Evolutionary conservation across 2,113 vertebrate species (phyloP).

Genomic region (Narcine bancroftii): DNA sequence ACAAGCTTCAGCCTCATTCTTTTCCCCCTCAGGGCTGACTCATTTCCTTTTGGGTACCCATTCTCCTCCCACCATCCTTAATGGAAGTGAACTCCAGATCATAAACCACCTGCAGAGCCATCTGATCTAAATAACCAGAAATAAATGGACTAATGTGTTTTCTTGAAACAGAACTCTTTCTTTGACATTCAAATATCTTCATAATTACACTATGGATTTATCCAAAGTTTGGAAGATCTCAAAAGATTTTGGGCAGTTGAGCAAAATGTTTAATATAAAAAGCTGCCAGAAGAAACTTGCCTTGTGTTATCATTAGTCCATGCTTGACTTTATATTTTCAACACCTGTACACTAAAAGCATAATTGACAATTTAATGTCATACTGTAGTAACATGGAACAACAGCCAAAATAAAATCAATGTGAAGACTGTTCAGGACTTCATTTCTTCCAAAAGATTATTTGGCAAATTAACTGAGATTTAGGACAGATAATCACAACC

Average conservation of each 20-base stretch:
- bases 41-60: too few relatives aligned
- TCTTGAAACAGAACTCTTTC: too few relatives aligned
- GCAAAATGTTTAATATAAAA: not conserved
- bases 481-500: too few relatives aligned
- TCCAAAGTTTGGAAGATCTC: not conserved
- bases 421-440: not conserved
- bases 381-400: too few relatives aligned
- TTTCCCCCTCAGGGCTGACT: too few relatives aligned
- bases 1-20: too few relatives aligned
- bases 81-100: not conserved
- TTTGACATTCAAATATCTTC: too few relatives aligned
- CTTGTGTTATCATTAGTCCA: not conserved
- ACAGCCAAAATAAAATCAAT: too few relatives aligned
- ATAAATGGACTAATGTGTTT: not conserved
- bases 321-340: not conserved
- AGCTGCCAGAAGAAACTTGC: not conserved
- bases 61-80: too few relatives aligned
- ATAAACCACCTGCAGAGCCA: not conserved
- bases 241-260: not conserved
- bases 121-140: not conserved
- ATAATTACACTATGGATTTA: too few relatives aligned
- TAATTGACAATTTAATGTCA: too few relatives aligned
- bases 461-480: not conserved
- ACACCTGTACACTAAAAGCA: too few relatives aligned
- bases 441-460: not conserved